Percentiles rank a stretch among this genome's conserved stretches.
These are phyloP conservation scores for Formica selysi DNA, from an alignment of 1,140 invertebrate genomes.

Conservation along the genomic window DNA sequence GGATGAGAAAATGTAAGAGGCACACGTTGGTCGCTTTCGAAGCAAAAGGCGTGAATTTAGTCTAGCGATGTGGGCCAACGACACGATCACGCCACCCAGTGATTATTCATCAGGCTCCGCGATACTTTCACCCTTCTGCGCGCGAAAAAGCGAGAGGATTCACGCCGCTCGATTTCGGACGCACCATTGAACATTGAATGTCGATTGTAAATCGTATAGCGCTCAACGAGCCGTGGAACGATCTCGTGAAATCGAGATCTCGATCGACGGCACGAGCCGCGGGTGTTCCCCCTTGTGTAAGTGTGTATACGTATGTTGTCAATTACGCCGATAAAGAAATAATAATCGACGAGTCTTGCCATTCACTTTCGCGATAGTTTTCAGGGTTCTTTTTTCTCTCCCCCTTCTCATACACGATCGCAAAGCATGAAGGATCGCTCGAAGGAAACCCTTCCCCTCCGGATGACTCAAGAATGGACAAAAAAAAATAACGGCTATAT, in stretches of 20 bases:
- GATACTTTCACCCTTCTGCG: conserved; percentile 49
- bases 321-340: conserved; percentile 33
- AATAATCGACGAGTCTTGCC: not conserved
- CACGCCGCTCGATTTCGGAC: not conserved
- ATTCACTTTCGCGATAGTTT: conserved; percentile 23
- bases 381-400: conserved; percentile 5
- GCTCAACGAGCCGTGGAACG: not conserved
- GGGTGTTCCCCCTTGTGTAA: not conserved
- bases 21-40: conserved; percentile 28
- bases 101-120: conserved; percentile 29
- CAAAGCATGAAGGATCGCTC: conserved; percentile 1
- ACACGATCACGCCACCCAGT: conserved; percentile 32
- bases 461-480: conserved; percentile 14
- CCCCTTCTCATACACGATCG: not conserved
- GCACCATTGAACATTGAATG: conserved; percentile 11
- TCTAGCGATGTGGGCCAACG: conserved; percentile 32
- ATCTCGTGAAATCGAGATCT: not conserved
- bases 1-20: conserved; percentile 45
- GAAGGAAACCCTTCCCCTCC: not conserved
- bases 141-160: conserved; percentile 46
- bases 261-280: not conserved
- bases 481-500: not conserved
- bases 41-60: conserved; percentile 23
- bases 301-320: not conserved
- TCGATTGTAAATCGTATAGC: not conserved